Percentiles rank a stretch among this genome's conserved stretches.
These are phyloP conservation scores for Eupithecia tripunctaria DNA, from an alignment of 2,888 invertebrate species.

Conservation along the genomic window DNA sequence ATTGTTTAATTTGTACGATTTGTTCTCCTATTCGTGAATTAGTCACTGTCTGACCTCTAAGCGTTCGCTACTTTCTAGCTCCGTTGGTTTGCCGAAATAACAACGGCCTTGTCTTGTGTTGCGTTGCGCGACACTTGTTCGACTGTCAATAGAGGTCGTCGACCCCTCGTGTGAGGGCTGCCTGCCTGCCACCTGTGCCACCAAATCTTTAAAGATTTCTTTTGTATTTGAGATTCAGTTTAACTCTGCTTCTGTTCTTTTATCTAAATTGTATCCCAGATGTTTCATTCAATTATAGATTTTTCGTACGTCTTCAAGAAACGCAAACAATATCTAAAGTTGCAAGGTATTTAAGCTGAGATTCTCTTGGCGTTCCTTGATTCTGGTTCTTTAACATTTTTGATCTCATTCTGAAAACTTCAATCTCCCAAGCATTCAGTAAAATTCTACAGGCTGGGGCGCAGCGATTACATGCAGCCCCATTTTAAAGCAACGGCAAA, in stretches of 20 bases:
- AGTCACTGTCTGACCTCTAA: conserved; percentile 18
- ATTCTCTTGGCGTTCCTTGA: neutral
- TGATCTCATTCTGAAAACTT: neutral
- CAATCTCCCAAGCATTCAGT: conserved; percentile 19
- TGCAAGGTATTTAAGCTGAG: neutral
- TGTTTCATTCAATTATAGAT: neutral
- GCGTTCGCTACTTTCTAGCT: conserved; percentile 18
- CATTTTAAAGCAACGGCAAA: conserved; percentile 77
- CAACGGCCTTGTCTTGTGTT: conserved; percentile 38
- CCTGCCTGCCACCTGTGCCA: conserved; percentile 58
- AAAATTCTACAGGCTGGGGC: conserved; percentile 49
- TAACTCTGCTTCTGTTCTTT: neutral
- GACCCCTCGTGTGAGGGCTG: conserved; percentile 55
- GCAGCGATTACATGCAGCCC: conserved; percentile 75
- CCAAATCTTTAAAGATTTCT: neutral
- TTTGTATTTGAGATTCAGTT: neutral
- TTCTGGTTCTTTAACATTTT: neutral
- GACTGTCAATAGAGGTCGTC: conserved; percentile 37
- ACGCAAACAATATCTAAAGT: neutral
- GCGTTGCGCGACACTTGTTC: conserved; percentile 24
- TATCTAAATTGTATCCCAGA: neutral
- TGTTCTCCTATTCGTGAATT: conserved; percentile 3
- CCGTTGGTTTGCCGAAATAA: conserved; percentile 39
- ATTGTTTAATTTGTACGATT: conserved; percentile 7
- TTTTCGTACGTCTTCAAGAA: neutral